A percentile compares a stretch with the other conserved stretches of the same genome.
These are phyloP conservation scores for Mesorhabditis spiculigera DNA, from an alignment of 2,888 invertebrate genomes.

Conservation along the genomic window DNA sequence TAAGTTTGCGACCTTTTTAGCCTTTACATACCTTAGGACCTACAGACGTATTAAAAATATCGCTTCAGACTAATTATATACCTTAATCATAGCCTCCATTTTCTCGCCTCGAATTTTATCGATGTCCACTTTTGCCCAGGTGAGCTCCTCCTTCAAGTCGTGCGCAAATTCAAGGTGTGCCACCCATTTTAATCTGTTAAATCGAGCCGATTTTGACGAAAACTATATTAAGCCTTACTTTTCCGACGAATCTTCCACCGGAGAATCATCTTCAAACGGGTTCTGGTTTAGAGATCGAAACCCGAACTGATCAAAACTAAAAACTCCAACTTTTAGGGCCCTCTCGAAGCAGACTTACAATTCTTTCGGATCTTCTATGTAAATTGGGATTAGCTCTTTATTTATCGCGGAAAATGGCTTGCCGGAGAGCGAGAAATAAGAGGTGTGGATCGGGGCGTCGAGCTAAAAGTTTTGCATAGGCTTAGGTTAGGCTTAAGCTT, in stretches of 20 bases:
- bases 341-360: constrained; percentile 16
- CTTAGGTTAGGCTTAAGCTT: not conserved
- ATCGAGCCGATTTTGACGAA: constrained; percentile 68
- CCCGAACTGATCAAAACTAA: constrained; percentile 91
- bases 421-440: constrained; percentile 45
- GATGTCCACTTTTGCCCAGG: constrained; percentile 75
- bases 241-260: constrained; percentile 1
- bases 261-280: not conserved
- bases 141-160: constrained; percentile 77
- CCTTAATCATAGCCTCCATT: constrained; percentile 64
- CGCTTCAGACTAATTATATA: not conserved
- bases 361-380: constrained; percentile 44
- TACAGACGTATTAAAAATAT: not conserved
- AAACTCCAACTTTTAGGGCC: constrained; percentile 8
- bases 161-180: constrained; percentile 88
- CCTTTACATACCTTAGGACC: not conserved
- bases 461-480: constrained; percentile 22
- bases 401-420: constrained; percentile 46
- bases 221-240: constrained; percentile 10
- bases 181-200: constrained; percentile 75
- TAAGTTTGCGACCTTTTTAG: too few species aligned
- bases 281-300: constrained; percentile 72
- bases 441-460: constrained; percentile 32
- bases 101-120: constrained; percentile 71
- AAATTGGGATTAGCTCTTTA: constrained; percentile 36